Evolutionary conservation across 2,797 vertebrate species (phyloP), one percentile per base, ranked within the genome.

Genomic region (Pseudopleuronectes americanus): DNA sequence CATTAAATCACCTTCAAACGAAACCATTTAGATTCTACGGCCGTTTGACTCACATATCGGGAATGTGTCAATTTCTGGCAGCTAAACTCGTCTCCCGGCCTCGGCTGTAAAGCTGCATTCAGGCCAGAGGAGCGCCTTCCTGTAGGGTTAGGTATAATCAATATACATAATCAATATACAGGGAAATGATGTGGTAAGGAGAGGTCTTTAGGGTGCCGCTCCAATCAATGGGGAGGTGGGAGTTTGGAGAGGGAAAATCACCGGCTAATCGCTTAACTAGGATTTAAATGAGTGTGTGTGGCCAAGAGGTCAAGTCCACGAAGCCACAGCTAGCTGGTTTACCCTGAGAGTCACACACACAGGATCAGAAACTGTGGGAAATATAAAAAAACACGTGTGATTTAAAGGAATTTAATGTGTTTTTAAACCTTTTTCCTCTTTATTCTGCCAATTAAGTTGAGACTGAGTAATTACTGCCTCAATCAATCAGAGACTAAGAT

Each of bases 151-250:
- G 84, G 80, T 85, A 76, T 90, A 82, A 94, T 94, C 93, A 90
- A 94, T 94, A 93, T 90, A 93, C 91, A 91, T 92, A 89, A 94
- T 94, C 90, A 89, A 93, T 94, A 92, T 92, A 94, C 90, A 90
- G 89, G 91, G 89, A 93, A 93, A 93, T 93, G 22, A 92, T 91
- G 90, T 89, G 83, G 85, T 93, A 89, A 91, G 84, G 82, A 86
- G 80, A 45, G 77, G 89, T 86, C 92, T 93, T 90, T 79, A 83
- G 90, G 88, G 91, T 82, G 80, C 74, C 70, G 74, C 63, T 85
- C 73, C 77, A 88, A 94, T 94, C 93, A 90, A 90, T 93, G 89
- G 80, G 76, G 89, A 87, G 90, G 86, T 87, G 87, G 83, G 87
- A 84, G 90, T 85, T 87, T 87, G 67, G 67, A 80, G 74, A 73